These are phyloP conservation scores for Datnioides undecimradiatus DNA, from an alignment of 2,113 vertebrate species.

Conservation along the genomic window DNA sequence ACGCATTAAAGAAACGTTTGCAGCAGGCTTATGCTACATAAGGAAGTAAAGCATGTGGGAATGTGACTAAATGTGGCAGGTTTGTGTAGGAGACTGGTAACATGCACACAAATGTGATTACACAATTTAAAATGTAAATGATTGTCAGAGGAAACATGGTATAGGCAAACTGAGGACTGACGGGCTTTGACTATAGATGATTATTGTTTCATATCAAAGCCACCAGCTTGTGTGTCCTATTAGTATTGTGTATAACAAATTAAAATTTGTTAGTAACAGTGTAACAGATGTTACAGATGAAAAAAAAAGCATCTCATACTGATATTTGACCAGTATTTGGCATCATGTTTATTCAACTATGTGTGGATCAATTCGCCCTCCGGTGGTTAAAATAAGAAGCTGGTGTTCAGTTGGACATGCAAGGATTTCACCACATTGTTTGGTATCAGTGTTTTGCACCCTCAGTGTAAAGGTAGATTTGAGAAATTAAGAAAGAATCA, in stretches of 20 bases:
- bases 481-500: too few species aligned
- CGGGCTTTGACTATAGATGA: too few species aligned
- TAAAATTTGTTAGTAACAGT: too few species aligned
- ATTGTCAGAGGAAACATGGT: not conserved
- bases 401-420: not conserved
- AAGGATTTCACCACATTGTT: not conserved
- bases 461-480: not conserved
- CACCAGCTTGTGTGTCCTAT: not conserved
- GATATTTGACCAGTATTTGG: not conserved
- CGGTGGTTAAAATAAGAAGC: slow-evolving; percentile 3
- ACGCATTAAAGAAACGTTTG: too few species aligned
- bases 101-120: not conserved
- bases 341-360: not conserved
- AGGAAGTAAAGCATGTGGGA: too few species aligned
- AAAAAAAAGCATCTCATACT: not conserved
- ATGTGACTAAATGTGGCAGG: not conserved
- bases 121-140: not conserved
- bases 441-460: not conserved
- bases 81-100: not conserved
- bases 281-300: too few species aligned
- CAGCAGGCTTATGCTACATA: not conserved
- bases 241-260: not conserved
- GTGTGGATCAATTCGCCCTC: not conserved
- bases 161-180: too few species aligned
- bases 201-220: not conserved